Evolutionary conservation across 2,888 invertebrate genomes (phyloP).

Genomic region (Coleophora deauratella): DNA sequence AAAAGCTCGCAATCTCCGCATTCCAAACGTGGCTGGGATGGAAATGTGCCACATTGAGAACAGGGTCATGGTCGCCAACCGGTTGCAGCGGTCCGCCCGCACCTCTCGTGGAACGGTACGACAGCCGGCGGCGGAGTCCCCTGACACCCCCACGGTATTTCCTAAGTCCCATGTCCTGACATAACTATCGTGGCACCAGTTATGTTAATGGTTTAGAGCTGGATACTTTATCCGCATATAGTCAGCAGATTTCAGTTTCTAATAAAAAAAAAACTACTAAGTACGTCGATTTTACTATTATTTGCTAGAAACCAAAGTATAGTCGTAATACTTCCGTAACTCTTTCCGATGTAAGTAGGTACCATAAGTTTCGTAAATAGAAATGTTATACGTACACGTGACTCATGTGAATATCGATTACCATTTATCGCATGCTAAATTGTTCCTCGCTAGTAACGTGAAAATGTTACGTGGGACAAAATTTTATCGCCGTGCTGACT

Average conservation of each 20-base stretch:
- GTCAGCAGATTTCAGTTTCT: too few relatives aligned
- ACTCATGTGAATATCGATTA: not conserved
- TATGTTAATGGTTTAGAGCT: too few relatives aligned
- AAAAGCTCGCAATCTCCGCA: constrained; percentile 49
- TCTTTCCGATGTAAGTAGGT: too few relatives aligned
- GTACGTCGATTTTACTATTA: too few relatives aligned
- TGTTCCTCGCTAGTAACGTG: not conserved
- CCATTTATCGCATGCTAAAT: not conserved
- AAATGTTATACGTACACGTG: not conserved
- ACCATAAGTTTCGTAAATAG: too few relatives aligned
- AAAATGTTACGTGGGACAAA: not conserved
- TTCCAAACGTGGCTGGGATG: constrained; percentile 45
- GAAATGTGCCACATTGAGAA: constrained; percentile 51
- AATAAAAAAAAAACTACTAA: too few relatives aligned
- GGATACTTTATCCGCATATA: too few relatives aligned
- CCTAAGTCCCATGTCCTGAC: constrained; percentile 1
- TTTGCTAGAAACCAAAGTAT: too few relatives aligned
- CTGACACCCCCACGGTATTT: constrained; percentile 75
- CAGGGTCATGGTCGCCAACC: constrained; percentile 65
- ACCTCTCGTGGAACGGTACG: constrained; percentile 34
- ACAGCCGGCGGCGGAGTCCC: constrained; percentile 1
- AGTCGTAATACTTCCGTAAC: too few relatives aligned
- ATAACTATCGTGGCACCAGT: too few relatives aligned
- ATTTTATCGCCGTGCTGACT: too few relatives aligned
- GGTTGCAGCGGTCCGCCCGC: constrained; percentile 31